These are phyloP conservation scores for Sarcophaga variegata DNA, from an alignment of 2,888 invertebrate genomes.

Conservation along the genomic window DNA sequence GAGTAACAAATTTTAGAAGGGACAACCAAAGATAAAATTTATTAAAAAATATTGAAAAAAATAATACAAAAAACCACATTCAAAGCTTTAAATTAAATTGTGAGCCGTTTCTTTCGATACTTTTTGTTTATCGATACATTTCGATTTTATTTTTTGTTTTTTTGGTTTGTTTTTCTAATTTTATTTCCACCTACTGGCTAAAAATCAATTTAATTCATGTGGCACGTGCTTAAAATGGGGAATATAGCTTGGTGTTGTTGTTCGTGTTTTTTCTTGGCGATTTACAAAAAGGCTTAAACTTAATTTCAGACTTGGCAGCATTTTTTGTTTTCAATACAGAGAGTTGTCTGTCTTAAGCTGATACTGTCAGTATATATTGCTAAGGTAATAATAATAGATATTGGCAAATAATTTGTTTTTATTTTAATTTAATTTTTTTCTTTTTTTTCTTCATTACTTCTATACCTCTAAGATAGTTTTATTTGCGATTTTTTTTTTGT, in stretches of 20 bases:
- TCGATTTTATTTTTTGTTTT: constrained; percentile 70
- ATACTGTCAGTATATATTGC: constrained; percentile 59
- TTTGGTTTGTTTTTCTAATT: constrained; percentile 62
- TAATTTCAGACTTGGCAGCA: constrained; percentile 49
- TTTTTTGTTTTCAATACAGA: neutral
- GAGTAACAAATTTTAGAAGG: constrained; percentile 60
- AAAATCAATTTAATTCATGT: constrained; percentile 81
- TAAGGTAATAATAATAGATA: constrained; percentile 60
- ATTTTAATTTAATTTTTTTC: neutral
- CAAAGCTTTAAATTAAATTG: constrained; percentile 48
- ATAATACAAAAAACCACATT: constrained; percentile 23
- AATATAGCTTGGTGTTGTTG: constrained; percentile 39
- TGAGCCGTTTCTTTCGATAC: constrained; percentile 37
- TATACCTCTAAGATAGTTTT: neutral
- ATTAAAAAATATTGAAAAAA: neutral
- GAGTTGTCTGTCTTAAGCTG: constrained; percentile 48
- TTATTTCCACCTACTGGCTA: constrained; percentile 80
- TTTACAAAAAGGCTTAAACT: constrained; percentile 37
- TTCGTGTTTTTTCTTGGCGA: constrained; percentile 1
- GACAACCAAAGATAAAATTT: constrained; percentile 6
- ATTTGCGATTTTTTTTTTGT: constrained; percentile 18
- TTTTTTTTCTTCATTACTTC: neutral
- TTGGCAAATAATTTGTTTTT: constrained; percentile 59
- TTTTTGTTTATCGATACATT: no score
- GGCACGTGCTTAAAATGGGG: constrained; percentile 81